phyloP scores from a whole-genome alignment of 2,888 invertebrate species.

The Phorcus lineatus region DNA sequence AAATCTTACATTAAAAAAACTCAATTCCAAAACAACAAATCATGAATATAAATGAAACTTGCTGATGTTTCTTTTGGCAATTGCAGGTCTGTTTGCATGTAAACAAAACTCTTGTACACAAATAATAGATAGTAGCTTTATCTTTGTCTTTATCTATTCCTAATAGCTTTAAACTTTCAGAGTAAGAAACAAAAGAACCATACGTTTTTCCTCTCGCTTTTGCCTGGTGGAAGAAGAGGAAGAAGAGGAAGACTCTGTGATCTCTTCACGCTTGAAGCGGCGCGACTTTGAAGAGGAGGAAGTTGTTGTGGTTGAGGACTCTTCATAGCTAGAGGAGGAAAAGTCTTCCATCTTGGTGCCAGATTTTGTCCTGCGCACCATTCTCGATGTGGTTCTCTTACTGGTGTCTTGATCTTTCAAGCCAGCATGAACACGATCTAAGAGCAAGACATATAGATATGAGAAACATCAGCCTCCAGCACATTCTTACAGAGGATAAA shows the following conservation, averaged over 20 bases:
- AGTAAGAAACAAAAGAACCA: neutral
- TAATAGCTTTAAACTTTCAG: too few relatives aligned
- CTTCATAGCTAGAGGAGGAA: constrained; percentile 40
- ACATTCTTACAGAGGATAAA: too few relatives aligned
- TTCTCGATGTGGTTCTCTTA: constrained; percentile 42
- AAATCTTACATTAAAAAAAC: too few relatives aligned
- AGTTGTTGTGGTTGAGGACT: constrained; percentile 27
- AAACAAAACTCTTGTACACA: too few relatives aligned
- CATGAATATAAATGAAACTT: too few relatives aligned
- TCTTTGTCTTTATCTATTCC: too few relatives aligned
- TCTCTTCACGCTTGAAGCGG: constrained; percentile 28
- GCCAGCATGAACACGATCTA: constrained; percentile 55
- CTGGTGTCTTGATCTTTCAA: constrained; percentile 22
- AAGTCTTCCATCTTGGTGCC: constrained; percentile 44
- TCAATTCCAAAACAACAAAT: too few relatives aligned
- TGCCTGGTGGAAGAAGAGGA: constrained; percentile 29
- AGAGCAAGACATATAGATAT: neutral
- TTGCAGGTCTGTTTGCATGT: too few relatives aligned
- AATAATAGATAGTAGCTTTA: too few relatives aligned
- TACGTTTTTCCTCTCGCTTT: constrained; percentile 41
- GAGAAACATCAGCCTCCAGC: too few relatives aligned
- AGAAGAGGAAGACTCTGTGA: constrained; percentile 10
- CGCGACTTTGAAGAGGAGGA: neutral
- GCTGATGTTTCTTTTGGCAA: too few relatives aligned
- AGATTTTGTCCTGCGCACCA: constrained; percentile 48